Evolutionary conservation across 2,797 vertebrate species (phyloP).

Genomic region (Aotus griseimembra): DNA sequence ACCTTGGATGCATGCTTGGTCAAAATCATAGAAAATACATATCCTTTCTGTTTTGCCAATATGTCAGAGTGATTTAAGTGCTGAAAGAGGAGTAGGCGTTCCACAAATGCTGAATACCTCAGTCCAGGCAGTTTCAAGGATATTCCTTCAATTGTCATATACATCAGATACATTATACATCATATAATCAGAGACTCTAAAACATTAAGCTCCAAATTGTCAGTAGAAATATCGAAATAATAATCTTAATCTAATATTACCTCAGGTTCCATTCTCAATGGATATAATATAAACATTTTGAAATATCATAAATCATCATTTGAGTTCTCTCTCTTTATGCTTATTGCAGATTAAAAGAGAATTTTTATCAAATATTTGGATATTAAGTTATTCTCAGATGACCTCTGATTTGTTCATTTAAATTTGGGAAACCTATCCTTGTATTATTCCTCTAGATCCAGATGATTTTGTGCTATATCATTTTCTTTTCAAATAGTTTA

Average conservation of each 20-base stretch:
- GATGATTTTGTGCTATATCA: background rate
- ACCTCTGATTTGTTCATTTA: background rate
- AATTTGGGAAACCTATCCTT: background rate
- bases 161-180: background rate
- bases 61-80: background rate
- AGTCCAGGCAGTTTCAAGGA: background rate
- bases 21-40: background rate
- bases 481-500: background rate
- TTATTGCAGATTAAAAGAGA: background rate
- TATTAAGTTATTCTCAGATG: background rate
- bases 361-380: background rate
- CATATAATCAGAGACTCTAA: background rate
- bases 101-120: background rate
- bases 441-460: background rate
- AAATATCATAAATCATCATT: background rate
- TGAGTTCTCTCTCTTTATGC: background rate
- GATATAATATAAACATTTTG: background rate
- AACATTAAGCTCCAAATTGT: background rate
- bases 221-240: background rate
- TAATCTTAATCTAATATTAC: background rate
- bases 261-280: background rate
- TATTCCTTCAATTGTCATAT: background rate
- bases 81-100: background rate
- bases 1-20: background rate
- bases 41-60: conserved; percentile 41